Evolutionary conservation across 1,140 invertebrate species (phyloP).

Genomic region (Drosophila sturtevanti): DNA sequence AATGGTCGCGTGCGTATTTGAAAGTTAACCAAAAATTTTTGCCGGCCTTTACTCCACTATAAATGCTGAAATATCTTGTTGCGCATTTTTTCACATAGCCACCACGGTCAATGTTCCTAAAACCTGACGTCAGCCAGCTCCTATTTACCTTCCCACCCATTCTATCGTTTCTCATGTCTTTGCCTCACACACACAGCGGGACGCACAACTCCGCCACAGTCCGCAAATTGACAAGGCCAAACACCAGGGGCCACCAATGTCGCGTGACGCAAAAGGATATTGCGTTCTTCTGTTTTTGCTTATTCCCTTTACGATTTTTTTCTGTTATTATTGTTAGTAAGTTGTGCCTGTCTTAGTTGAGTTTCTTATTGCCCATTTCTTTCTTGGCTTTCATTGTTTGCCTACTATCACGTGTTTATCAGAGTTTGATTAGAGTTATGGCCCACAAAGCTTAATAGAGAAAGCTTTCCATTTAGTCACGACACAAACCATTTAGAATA

Average conservation of each 20-base stretch:
- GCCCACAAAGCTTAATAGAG: background rate
- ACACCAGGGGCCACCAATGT: slow-evolving; percentile 57
- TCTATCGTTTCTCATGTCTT: background rate
- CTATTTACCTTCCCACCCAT: background rate
- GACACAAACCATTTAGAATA: background rate
- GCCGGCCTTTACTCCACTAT: slow-evolving; percentile 36
- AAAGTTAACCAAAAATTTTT: slow-evolving; percentile 26
- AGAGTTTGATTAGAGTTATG: slow-evolving; percentile 64
- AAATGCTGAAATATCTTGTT: slow-evolving; percentile 60
- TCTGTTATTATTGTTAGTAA: slow-evolving; percentile 30
- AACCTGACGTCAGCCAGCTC: slow-evolving; percentile 59
- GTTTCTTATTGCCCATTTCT: slow-evolving; percentile 30
- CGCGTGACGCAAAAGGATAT: slow-evolving; percentile 75
- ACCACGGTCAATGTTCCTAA: slow-evolving; percentile 58
- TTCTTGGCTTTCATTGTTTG: slow-evolving; percentile 20
- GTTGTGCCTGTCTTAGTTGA: slow-evolving; percentile 40
- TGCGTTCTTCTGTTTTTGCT: slow-evolving; percentile 42
- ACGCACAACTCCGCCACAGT: slow-evolving; percentile 30
- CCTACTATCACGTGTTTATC: slow-evolving; percentile 55
- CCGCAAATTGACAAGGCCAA: slow-evolving; percentile 58
- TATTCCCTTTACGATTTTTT: background rate
- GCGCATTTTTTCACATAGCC: slow-evolving; percentile 67
- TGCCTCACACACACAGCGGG: background rate
- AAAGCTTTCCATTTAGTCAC: slow-evolving; percentile 34
- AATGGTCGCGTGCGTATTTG: slow-evolving; percentile 58